phyloP scores from a whole-genome alignment of 2,888 invertebrate species.

The Polydrusus tereticollis region DNA sequence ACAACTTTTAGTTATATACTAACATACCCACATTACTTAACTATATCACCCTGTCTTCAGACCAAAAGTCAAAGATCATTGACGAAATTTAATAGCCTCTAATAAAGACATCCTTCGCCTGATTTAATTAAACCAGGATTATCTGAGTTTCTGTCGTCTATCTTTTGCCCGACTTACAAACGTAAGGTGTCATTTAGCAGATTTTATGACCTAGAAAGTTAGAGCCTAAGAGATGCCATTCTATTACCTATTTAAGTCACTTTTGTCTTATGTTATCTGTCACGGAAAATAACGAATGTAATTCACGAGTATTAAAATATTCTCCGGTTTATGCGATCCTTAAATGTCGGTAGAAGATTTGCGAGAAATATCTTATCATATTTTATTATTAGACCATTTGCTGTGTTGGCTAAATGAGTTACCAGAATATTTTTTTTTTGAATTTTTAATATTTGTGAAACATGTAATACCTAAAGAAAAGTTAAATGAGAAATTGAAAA shows the following conservation, averaged over 20 bases:
- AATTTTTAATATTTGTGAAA: too few species aligned
- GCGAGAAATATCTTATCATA: too few species aligned
- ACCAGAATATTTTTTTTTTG: too few species aligned
- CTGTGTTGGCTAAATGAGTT: too few species aligned
- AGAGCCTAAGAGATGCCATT: constrained; percentile 10
- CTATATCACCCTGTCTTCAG: background rate
- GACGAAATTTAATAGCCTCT: background rate
- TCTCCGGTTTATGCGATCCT: background rate
- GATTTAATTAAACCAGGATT: constrained; percentile 21
- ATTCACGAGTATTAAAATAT: constrained; percentile 1
- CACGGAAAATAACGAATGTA: constrained; percentile 8
- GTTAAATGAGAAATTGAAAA: too few species aligned
- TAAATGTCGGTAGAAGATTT: background rate
- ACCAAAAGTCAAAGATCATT: constrained; percentile 10
- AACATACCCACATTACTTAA: too few species aligned
- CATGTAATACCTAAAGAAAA: too few species aligned
- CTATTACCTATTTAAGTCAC: constrained; percentile 17
- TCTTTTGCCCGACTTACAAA: constrained; percentile 12
- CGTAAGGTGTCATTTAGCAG: constrained; percentile 13
- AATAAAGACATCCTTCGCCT: constrained; percentile 9
- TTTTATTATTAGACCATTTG: too few species aligned
- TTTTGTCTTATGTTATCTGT: constrained; percentile 11
- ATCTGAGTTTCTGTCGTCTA: constrained; percentile 14
- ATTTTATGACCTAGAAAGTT: constrained; percentile 19
- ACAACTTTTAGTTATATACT: too few species aligned